These are phyloP conservation scores for Heliconius melpomene DNA, from an alignment of 1,140 invertebrate genomes.

Conservation along the genomic window DNA sequence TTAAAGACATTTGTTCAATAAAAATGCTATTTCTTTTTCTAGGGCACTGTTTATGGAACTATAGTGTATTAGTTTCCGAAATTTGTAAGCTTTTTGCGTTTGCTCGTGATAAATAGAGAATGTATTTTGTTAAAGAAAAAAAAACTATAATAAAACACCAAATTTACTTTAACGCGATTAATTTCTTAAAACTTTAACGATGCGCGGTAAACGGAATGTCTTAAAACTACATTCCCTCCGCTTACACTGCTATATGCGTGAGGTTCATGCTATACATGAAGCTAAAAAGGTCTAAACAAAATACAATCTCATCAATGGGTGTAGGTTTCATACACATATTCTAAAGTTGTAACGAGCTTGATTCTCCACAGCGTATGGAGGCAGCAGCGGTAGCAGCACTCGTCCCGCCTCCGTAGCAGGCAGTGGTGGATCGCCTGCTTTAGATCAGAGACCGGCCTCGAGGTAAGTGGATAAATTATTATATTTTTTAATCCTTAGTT, in stretches of 20 bases:
- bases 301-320: background rate
- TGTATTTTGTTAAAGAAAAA: background rate
- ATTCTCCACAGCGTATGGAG: conserved; percentile 56
- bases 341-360: background rate
- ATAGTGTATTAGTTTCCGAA: too few species aligned
- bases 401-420: conserved; percentile 67
- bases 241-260: too few species aligned
- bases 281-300: background rate
- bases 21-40: too few species aligned
- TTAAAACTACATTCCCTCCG: too few species aligned
- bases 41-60: too few species aligned
- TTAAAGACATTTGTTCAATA: too few species aligned
- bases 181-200: too few species aligned
- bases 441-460: conserved; percentile 65
- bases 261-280: too few species aligned
- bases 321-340: background rate
- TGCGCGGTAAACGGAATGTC: too few species aligned
- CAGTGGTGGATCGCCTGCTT: conserved; percentile 63
- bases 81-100: too few species aligned
- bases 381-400: conserved; percentile 49
- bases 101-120: background rate
- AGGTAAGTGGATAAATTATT: conserved; percentile 42
- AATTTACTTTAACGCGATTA: too few species aligned
- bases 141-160: background rate
- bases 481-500: background rate